Conservation (phyloP, 2,113 vertebrate genomes). For the Casuarius casuarius region DNA sequence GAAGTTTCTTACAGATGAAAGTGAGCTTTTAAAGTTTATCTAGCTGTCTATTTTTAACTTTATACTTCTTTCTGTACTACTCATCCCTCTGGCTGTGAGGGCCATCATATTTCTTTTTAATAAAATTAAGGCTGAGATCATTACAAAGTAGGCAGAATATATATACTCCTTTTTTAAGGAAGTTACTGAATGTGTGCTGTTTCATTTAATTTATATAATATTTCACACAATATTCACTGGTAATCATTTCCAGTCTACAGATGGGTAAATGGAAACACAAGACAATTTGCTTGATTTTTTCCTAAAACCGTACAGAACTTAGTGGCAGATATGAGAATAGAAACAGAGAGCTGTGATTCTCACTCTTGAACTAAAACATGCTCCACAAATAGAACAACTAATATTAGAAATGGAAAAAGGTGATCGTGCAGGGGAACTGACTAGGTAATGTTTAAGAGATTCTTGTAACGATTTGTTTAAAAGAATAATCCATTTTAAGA, state of each 20-base stretch:
- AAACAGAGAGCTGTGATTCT: slow-evolving; percentile 19
- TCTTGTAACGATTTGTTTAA: background rate
- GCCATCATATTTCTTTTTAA: background rate
- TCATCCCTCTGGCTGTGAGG: background rate
- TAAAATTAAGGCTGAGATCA: background rate
- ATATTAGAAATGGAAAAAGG: background rate
- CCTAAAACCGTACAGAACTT: background rate
- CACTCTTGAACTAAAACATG: background rate
- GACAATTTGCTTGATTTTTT: background rate
- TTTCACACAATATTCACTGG: background rate
- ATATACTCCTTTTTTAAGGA: background rate
- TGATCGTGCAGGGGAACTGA: background rate
- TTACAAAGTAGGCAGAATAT: background rate
- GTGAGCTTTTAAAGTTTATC: background rate
- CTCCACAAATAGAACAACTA: background rate
- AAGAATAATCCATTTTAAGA: background rate
- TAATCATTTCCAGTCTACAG: background rate
- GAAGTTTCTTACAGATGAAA: background rate
- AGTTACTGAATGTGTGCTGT: background rate
- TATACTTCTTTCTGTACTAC: background rate
- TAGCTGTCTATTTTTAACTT: background rate
- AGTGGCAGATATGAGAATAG: slow-evolving; percentile 13
- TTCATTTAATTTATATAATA: background rate
- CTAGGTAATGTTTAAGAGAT: background rate
- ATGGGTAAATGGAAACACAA: background rate